Percentiles rank a stretch among this genome's conserved stretches.
Conservation (phyloP, 1,140 invertebrate species). For the Zaprionus kolodkinae region DNA sequence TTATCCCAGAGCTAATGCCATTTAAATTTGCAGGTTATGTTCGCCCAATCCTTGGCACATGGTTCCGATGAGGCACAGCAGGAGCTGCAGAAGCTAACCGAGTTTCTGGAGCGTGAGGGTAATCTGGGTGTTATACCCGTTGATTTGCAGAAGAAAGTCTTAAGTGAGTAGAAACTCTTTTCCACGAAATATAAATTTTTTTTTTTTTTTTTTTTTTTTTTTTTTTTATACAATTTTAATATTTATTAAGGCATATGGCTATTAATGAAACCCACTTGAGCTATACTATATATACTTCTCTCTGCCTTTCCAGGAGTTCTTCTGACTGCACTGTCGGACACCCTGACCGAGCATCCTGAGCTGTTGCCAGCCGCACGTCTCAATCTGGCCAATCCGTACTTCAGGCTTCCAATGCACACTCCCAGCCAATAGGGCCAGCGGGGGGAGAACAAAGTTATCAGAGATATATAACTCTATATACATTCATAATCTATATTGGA, state of each 20-base stretch:
- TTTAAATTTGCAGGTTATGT: slow-evolving; percentile 86
- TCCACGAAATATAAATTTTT: neutral
- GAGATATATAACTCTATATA: slow-evolving; percentile 45
- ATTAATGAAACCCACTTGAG: too few species aligned
- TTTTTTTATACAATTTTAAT: too few species aligned
- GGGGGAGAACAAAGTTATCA: slow-evolving; percentile 42
- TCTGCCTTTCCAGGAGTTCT: slow-evolving; percentile 86
- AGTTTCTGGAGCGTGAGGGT: slow-evolving; percentile 89
- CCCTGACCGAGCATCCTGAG: slow-evolving; percentile 88
- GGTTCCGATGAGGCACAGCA: slow-evolving; percentile 88
- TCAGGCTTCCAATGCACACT: slow-evolving; percentile 74
- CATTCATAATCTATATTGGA: slow-evolving; percentile 63
- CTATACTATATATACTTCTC: neutral
- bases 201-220: too few species aligned
- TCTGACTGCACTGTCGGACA: slow-evolving; percentile 89
- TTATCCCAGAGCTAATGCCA: neutral
- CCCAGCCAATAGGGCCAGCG: slow-evolving; percentile 54
- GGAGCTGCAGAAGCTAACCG: slow-evolving; percentile 88
- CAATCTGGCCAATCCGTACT: slow-evolving; percentile 73
- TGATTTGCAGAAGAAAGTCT: slow-evolving; percentile 89
- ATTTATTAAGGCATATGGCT: too few species aligned
- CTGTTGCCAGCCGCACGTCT: slow-evolving; percentile 85
- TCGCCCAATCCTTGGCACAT: slow-evolving; percentile 88
- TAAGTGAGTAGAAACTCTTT: slow-evolving; percentile 85
- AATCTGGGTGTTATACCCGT: slow-evolving; percentile 88